A percentile compares a stretch with the other conserved stretches of the same genome.
Conservation (phyloP, 2,888 invertebrate species). For the Drosophila rubida region DNA sequence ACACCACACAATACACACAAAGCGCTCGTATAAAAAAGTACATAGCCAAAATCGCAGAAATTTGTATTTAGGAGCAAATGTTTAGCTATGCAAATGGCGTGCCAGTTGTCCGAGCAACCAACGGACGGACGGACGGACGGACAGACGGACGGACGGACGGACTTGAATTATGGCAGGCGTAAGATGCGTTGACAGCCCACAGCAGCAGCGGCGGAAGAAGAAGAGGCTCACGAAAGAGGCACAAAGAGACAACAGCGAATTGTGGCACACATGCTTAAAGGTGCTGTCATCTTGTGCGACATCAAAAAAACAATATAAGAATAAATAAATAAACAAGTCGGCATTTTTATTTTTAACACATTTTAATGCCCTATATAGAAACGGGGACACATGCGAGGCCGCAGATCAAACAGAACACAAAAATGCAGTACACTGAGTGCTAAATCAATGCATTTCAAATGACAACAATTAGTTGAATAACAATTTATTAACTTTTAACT, state of each 20-base stretch:
- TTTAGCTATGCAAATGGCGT: slow-evolving; percentile 79
- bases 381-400: slow-evolving; percentile 13
- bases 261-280: slow-evolving; percentile 57
- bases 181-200: slow-evolving; percentile 73
- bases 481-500: no score
- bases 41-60: slow-evolving; percentile 46
- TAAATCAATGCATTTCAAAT: not conserved
- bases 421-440: not conserved
- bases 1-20: slow-evolving; percentile 11
- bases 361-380: slow-evolving; percentile 19
- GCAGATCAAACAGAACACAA: slow-evolving; percentile 5
- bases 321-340: slow-evolving; percentile 18
- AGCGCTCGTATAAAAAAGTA: slow-evolving; percentile 29
- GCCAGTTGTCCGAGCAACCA: slow-evolving; percentile 50
- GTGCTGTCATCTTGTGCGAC: slow-evolving; percentile 67
- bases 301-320: slow-evolving; percentile 41
- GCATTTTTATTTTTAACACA: slow-evolving; percentile 35
- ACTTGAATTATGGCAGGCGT: slow-evolving; percentile 77
- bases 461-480: not conserved
- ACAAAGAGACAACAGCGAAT: slow-evolving; percentile 48
- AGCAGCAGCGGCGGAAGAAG: slow-evolving; percentile 28
- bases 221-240: slow-evolving; percentile 32
- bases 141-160: slow-evolving; percentile 41
- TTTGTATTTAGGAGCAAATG: slow-evolving; percentile 75
- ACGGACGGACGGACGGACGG: slow-evolving; percentile 28